These are phyloP conservation scores for Cheiracanthium punctorium DNA, from an alignment of 2,888 invertebrate genomes.

Conservation along the genomic window DNA sequence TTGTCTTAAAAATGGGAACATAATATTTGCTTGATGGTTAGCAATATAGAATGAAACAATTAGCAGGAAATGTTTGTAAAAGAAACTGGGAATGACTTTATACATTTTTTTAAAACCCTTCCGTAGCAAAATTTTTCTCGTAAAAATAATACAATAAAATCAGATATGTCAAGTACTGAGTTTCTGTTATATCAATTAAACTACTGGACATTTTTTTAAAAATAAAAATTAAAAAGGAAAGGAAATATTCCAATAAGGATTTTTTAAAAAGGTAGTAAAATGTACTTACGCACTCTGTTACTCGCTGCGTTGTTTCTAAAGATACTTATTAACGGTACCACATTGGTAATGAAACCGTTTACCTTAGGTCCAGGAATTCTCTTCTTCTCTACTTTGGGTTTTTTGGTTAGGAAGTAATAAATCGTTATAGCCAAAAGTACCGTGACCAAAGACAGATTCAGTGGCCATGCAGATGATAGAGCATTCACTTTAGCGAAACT, in stretches of 20 bases:
- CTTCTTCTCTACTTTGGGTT: not conserved
- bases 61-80: too few relatives aligned
- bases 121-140: too few relatives aligned
- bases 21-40: too few relatives aligned
- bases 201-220: not conserved
- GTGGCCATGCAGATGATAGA: slow-evolving; percentile 7
- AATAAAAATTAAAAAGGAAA: too few relatives aligned
- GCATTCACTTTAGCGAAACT: not conserved
- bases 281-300: slow-evolving; percentile 47
- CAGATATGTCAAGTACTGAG: too few relatives aligned
- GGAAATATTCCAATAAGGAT: too few relatives aligned
- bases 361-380: slow-evolving; percentile 59
- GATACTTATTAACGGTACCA: slow-evolving; percentile 42
- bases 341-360: slow-evolving; percentile 44
- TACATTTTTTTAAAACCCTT: too few relatives aligned
- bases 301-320: slow-evolving; percentile 56
- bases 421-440: not conserved
- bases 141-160: too few relatives aligned
- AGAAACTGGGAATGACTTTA: too few relatives aligned
- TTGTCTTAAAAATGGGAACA: too few relatives aligned
- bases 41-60: too few relatives aligned
- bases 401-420: slow-evolving; percentile 17
- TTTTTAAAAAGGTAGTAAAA: not conserved
- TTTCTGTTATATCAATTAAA: not conserved
- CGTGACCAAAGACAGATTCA: not conserved